Percentiles rank a stretch among this genome's conserved stretches.
Conservation (phyloP, 2,797 vertebrate species). For the Agapornis canus region DNA sequence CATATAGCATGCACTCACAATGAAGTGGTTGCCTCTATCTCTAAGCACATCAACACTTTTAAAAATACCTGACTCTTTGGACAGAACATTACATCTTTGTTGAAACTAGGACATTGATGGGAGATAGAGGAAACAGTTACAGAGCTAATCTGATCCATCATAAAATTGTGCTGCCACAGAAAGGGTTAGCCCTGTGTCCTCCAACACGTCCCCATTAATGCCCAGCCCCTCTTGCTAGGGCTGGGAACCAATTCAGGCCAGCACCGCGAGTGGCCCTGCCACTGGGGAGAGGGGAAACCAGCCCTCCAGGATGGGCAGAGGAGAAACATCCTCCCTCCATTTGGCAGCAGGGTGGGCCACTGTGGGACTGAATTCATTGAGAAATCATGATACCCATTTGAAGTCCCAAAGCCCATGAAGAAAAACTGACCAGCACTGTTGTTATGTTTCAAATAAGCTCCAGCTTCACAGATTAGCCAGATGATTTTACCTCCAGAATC, state of each 20-base stretch:
- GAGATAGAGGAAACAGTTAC: background rate
- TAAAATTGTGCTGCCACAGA: background rate
- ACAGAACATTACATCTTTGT: background rate
- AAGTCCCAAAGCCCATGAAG: background rate
- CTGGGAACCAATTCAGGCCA: fast-evolving
- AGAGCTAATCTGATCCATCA: background rate
- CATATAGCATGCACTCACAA: fast-evolving
- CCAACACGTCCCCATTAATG: background rate
- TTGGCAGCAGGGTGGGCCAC: background rate
- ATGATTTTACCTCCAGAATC: background rate
- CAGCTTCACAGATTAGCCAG: background rate
- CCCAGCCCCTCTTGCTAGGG: background rate
- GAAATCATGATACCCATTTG: fast-evolving
- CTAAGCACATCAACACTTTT: background rate
- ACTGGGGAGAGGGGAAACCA: fast-evolving
- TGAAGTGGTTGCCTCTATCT: background rate
- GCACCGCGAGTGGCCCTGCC: fast-evolving
- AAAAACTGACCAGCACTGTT: background rate
- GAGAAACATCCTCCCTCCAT: background rate
- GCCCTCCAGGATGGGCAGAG: fast-evolving
- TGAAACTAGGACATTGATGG: fast-evolving
- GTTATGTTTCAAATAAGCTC: background rate
- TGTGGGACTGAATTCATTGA: fast-evolving
- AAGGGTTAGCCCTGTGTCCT: background rate
- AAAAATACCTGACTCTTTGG: background rate